These are phyloP conservation scores for Synergus japonicus DNA, from an alignment of 2,888 invertebrate genomes.

Conservation along the genomic window DNA sequence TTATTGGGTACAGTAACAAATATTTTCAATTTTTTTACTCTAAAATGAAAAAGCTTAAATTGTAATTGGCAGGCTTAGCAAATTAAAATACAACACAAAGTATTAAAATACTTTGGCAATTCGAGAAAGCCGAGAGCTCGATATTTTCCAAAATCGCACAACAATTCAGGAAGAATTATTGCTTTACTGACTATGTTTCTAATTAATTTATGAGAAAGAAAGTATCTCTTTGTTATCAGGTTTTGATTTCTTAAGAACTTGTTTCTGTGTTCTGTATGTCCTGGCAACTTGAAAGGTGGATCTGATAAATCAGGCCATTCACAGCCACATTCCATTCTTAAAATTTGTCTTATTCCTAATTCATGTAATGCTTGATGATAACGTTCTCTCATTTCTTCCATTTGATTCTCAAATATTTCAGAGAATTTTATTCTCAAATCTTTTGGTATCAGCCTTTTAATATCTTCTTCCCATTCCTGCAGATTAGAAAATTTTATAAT, in stretches of 20 bases:
- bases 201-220: constrained; percentile 83
- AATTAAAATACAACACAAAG: constrained; percentile 19
- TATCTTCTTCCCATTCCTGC: constrained; percentile 79
- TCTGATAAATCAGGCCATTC: constrained; percentile 78
- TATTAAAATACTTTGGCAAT: constrained; percentile 67
- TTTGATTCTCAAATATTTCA: constrained; percentile 78
- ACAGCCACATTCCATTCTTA: constrained; percentile 81
- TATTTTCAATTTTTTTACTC: no score
- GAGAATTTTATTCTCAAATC: constrained; percentile 81
- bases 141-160: constrained; percentile 80
- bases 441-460: constrained; percentile 80
- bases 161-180: constrained; percentile 78
- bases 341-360: constrained; percentile 82
- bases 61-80: no score
- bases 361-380: constrained; percentile 75
- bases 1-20: no score
- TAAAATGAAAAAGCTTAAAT: neutral
- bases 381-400: constrained; percentile 77
- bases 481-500: constrained; percentile 16
- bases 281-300: constrained; percentile 81
- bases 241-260: constrained; percentile 81
- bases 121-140: constrained; percentile 76
- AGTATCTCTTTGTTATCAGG: constrained; percentile 80
- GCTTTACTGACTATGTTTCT: constrained; percentile 81
- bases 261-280: constrained; percentile 81